Conservation (phyloP, 2,888 invertebrate genomes). For the Ornithoptera priamus region DNA sequence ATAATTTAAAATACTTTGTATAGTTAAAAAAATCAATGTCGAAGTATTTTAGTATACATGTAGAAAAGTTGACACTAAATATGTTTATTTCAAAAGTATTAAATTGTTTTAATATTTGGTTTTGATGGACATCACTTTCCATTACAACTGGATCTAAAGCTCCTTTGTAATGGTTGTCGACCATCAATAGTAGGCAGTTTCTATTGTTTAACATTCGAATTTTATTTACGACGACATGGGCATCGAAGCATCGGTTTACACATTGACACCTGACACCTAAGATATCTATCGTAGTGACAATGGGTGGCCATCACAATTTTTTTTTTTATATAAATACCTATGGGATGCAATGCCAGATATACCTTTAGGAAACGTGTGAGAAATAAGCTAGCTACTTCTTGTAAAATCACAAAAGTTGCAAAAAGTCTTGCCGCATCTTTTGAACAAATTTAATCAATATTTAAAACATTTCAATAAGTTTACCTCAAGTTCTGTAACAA, state of each 20-base stretch:
- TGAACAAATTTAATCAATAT: not conserved
- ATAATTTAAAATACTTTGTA: no score
- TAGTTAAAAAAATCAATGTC: no score
- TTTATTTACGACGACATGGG: constrained; percentile 62
- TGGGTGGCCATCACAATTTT: constrained; percentile 54
- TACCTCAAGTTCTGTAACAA: not conserved
- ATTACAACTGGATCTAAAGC: constrained; percentile 45
- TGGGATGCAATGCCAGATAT: not conserved
- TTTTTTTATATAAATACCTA: not conserved
- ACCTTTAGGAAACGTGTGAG: not conserved
- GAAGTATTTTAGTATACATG: no score
- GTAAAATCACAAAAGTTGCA: not conserved
- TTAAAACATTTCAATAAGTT: not conserved
- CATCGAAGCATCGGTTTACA: constrained; percentile 44
- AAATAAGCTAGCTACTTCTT: not conserved
- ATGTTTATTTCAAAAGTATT: no score
- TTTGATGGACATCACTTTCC: constrained; percentile 39
- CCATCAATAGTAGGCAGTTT: constrained; percentile 38
- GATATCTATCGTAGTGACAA: constrained; percentile 58
- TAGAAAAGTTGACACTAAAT: no score
- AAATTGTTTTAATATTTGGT: not conserved
- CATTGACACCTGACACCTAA: constrained; percentile 62
- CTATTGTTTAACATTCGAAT: constrained; percentile 70
- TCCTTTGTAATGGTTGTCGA: constrained; percentile 52
- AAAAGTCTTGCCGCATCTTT: not conserved